A percentile compares a stretch with the other conserved stretches of the same genome.
These are phyloP conservation scores for Dasyurus viverrinus DNA, from an alignment of 2,113 vertebrate genomes.

Conservation along the genomic window DNA sequence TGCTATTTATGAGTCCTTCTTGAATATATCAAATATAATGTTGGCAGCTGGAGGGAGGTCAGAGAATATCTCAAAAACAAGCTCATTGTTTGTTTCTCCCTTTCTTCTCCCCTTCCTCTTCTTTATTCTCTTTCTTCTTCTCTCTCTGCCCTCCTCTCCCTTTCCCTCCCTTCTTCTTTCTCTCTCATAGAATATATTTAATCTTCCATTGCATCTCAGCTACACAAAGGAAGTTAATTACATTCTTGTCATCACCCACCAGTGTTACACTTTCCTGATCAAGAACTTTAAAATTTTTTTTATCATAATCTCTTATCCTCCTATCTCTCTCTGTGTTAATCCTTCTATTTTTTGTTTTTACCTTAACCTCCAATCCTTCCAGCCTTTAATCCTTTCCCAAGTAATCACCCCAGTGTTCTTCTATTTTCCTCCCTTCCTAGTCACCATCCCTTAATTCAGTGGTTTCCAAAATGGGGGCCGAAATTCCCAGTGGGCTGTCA, in stretches of 20 bases:
- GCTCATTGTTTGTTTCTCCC: neutral
- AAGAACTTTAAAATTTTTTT: too few relatives aligned
- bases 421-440: neutral
- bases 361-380: too few relatives aligned
- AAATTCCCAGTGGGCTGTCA: neutral
- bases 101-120: too few relatives aligned
- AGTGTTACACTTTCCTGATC: too few relatives aligned
- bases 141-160: too few relatives aligned
- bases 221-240: neutral
- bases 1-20: neutral
- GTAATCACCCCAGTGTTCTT: neutral
- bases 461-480: neutral
- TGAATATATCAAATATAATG: neutral
- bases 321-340: too few relatives aligned
- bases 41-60: neutral
- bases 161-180: too few relatives aligned
- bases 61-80: neutral
- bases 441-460: neutral
- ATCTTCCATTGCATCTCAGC: neutral
- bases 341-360: too few relatives aligned
- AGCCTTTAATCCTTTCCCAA: neutral
- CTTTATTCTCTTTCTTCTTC: too few relatives aligned
- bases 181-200: neutral
- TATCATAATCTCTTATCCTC: too few relatives aligned
- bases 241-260: too few relatives aligned